Percentiles rank a stretch among this genome's conserved stretches.
phyloP scores from a whole-genome alignment of 2,888 invertebrate species.

The Cantharis lateralis region DNA sequence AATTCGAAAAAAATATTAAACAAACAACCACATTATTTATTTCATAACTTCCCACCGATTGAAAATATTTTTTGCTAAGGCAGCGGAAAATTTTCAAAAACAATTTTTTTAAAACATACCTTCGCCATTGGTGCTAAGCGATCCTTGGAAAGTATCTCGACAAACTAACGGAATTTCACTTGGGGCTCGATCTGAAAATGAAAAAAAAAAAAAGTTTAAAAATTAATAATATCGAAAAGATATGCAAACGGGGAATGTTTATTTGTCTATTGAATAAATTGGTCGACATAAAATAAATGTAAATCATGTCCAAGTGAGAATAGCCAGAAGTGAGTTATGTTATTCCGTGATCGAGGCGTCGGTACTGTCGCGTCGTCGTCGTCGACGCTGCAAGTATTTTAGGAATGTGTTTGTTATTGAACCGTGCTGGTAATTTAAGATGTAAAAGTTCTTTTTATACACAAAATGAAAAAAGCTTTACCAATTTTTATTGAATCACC shows the following conservation, averaged over 20 bases:
- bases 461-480: neutral
- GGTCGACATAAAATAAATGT: neutral
- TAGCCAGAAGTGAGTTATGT: neutral
- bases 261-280: neutral
- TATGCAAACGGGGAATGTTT: neutral
- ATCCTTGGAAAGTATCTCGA: slow-evolving; percentile 71
- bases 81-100: too few relatives aligned
- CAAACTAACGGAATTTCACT: slow-evolving; percentile 68
- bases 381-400: slow-evolving; percentile 34
- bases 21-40: neutral
- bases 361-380: slow-evolving; percentile 34
- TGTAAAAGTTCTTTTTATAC: neutral
- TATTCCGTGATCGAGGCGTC: slow-evolving; percentile 27
- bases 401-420: slow-evolving; percentile 35
- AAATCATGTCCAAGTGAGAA: neutral
- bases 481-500: slow-evolving; percentile 10
- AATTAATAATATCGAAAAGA: neutral
- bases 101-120: slow-evolving; percentile 62
- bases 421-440: slow-evolving; percentile 1
- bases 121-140: slow-evolving; percentile 83
- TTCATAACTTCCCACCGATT: neutral
- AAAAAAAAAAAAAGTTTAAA: slow-evolving; percentile 1
- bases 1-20: neutral
- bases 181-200: slow-evolving; percentile 65
- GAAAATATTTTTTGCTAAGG: neutral